Percentiles rank a stretch among this genome's conserved stretches.
phyloP scores from a whole-genome alignment of 2,888 invertebrate genomes.

The Phengaris alcon region DNA sequence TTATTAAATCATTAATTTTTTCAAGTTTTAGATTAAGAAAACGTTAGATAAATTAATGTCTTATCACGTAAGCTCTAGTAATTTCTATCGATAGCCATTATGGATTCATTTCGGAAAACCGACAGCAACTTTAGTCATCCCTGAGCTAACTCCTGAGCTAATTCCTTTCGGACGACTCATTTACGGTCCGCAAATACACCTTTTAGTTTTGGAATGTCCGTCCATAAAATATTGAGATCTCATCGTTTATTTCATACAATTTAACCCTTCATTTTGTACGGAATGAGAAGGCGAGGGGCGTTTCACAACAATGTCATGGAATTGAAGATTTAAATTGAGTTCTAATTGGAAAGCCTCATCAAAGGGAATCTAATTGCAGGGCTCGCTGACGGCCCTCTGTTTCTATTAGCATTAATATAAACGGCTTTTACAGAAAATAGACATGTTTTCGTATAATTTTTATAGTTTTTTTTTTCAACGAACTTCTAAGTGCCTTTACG shows the following conservation, averaged over 20 bases:
- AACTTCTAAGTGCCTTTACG: no score
- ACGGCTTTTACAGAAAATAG: background rate
- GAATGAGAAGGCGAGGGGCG: background rate
- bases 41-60: no score
- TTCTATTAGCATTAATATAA: conserved; percentile 1
- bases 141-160: background rate
- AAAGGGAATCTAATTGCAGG: conserved; percentile 19
- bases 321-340: conserved; percentile 21
- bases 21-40: no score
- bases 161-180: background rate
- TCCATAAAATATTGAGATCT: conserved; percentile 3
- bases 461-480: no score
- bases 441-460: background rate
- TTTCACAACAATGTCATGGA: conserved; percentile 6
- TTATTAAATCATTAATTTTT: no score
- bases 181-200: background rate
- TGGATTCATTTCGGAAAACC: no score
- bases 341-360: conserved; percentile 14
- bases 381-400: background rate
- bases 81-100: no score
- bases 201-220: background rate
- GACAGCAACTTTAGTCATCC: background rate
- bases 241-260: conserved; percentile 4
- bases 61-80: no score
- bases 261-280: background rate